Percentiles rank a stretch among this genome's conserved stretches.
Evolutionary conservation across 2,797 vertebrate species (phyloP).

Genomic region (Tapera naevia): DNA sequence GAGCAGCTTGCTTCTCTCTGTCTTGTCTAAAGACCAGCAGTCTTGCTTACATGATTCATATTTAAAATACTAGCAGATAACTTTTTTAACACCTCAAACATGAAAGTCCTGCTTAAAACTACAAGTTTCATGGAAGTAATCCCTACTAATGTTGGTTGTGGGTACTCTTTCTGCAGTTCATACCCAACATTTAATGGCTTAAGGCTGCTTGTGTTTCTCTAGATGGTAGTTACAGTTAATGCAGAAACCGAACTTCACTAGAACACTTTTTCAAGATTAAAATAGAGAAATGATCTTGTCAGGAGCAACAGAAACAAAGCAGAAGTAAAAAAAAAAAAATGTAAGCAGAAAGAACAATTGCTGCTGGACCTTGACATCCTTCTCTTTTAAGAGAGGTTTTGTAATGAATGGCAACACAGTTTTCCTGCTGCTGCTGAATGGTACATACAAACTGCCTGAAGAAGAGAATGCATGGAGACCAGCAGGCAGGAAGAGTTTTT

Average conservation of each 20-base stretch:
- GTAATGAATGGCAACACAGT: neutral
- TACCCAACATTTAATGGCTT: neutral
- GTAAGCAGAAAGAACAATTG: neutral
- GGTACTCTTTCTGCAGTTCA: neutral
- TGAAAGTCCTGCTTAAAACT: neutral
- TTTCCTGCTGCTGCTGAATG: neutral
- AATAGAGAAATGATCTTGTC: neutral
- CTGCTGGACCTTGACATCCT: neutral
- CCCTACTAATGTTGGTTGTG: too few relatives aligned
- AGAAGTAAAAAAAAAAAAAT: neutral
- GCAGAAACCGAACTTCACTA: neutral
- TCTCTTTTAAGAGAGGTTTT: neutral
- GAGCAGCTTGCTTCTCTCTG: neutral
- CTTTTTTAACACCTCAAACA: fast-evolving
- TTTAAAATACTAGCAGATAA: neutral
- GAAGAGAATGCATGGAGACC: neutral
- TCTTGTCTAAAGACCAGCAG: neutral
- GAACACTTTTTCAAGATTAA: neutral
- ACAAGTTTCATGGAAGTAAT: neutral
- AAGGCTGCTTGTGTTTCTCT: neutral
- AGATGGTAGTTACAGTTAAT: neutral
- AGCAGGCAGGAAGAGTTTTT: neutral
- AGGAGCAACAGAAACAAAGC: neutral
- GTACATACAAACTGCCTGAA: neutral
- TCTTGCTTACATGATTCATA: fast-evolving